Evolutionary conservation across 2,797 vertebrate species (phyloP), one percentile per base, ranked within the genome.

Genomic region (Poeciliopsis presidionis): DNA sequence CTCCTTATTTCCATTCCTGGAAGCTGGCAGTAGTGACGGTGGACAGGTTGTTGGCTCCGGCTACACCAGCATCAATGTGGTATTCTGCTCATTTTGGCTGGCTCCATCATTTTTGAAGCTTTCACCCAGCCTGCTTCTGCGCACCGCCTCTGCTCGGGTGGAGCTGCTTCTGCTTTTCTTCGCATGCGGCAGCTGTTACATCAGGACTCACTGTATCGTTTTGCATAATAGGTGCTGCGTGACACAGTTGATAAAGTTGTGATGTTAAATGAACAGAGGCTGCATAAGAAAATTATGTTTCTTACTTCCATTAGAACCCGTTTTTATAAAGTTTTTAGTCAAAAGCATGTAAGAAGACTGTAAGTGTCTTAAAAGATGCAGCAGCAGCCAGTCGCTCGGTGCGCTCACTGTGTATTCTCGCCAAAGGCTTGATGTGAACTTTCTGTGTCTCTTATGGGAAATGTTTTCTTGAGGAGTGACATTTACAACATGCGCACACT

Each of bases 401-500:
- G 70, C 59, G 20, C 73, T 65, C 43, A 75, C 51, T 72, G 83
- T 72, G 69, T 77, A 33, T 81, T 49, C 61, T 73, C 65, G 89
- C 92, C 88, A 84, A 65, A 85, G 85, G 87, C 87, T 25, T 57
- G 71, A 57, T 81, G 13, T 91, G 90, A 91, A 89, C 91, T 91
- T 93, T 90, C 57, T 67, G 71, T 81, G 28, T 36, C 75, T 55
- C 43, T 84, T 49, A 1, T 39, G 84, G 87, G 86, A 93, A 88
- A 78, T 70, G 30, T 59, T 63, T 70, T 84, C 75, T 80, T 80
- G 57, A 61, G 83, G 72, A 69, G 84, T 91, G 88, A 88, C 90
- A 92, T 93, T 93, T 89, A 53, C 82, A 81, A 65, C 83, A 82
- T 86, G 73, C 81, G 72, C 70, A 84, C 73, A 71, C 81, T 85